phyloP scores from a whole-genome alignment of 2,888 invertebrate genomes.

The Patella depressa region DNA sequence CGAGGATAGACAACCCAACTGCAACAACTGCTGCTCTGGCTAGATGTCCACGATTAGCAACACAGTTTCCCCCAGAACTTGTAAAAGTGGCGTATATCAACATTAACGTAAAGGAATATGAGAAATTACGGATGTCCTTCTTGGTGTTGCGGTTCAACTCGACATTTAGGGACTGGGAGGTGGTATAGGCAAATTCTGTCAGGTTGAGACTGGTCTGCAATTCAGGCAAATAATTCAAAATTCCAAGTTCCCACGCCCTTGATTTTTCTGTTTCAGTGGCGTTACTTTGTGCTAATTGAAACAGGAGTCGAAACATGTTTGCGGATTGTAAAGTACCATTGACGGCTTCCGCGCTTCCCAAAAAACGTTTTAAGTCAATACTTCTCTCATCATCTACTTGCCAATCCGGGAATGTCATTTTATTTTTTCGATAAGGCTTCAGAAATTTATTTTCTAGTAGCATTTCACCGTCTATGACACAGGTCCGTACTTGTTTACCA shows the following conservation, averaged over 20 bases:
- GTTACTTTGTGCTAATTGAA: constrained; percentile 31
- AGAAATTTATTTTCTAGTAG: background rate
- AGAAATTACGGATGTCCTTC: constrained; percentile 30
- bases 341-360: background rate
- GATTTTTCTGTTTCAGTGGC: constrained; percentile 15
- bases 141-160: constrained; percentile 39
- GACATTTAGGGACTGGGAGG: constrained; percentile 49
- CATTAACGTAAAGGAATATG: constrained; percentile 31
- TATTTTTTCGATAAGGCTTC: no score
- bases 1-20: constrained; percentile 47
- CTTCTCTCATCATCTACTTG: no score
- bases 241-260: background rate
- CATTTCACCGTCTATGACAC: constrained; percentile 24
- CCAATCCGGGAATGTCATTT: no score
- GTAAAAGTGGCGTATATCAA: constrained; percentile 31
- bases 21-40: constrained; percentile 44
- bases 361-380: background rate
- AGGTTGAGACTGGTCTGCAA: background rate
- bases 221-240: background rate
- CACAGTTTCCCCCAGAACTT: constrained; percentile 26
- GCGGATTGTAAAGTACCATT: constrained; percentile 26
- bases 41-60: constrained; percentile 31
- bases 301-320: constrained; percentile 23
- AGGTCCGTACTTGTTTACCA: constrained; percentile 22
- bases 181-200: constrained; percentile 35